Evolutionary conservation across 2,113 vertebrate species (phyloP), one percentile per base, ranked within the genome.

Genomic region (Bambusicola thoracicus): DNA sequence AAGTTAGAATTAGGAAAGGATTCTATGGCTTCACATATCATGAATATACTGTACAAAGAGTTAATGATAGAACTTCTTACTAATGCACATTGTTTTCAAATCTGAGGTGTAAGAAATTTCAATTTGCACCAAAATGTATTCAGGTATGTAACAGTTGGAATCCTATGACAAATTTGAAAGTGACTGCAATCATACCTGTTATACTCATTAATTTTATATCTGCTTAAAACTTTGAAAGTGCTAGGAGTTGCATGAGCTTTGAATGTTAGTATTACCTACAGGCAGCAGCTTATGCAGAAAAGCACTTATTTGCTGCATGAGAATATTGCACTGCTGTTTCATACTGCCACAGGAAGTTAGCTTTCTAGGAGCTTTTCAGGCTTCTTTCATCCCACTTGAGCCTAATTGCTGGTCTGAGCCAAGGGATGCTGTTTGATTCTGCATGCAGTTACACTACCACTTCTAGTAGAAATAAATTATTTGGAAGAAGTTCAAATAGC

Each of bases 201-300:
- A 53, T 24, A 58, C 41, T 81, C n/a, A 87, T 76, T 85, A 80
- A 69, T 93, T 81, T 76, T 87, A 36, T 11, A 24, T 29, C 56
- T 77, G 55, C 81, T 89, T 17, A 93, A 85, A 89, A 25, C 19
- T 80, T 27, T 67, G 38, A 80, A 92, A 94, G 92, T 48, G 7
- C 7, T 34, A 61, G 53, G 68, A 41, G 66, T 95, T 96, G 89
- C 16, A 61, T 87, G 93, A 96, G 53, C 77, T 43, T 79, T 85
- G 55, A 56, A 56, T 80, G 89, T 85, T 81, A 74, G 69, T 91
- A 61, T 81, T 93, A 86, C 89, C 92, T 91, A 84, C 73, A 84
- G 69, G 59, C 63, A 95, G 79, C 17, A 90, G 65, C 65, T 69
- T 84, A 21, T 76, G 67, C 81, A 79, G 70, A 38, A 29, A 80